Evolutionary conservation across 1,140 invertebrate species (phyloP).

Genomic region (Cydia splendana): DNA sequence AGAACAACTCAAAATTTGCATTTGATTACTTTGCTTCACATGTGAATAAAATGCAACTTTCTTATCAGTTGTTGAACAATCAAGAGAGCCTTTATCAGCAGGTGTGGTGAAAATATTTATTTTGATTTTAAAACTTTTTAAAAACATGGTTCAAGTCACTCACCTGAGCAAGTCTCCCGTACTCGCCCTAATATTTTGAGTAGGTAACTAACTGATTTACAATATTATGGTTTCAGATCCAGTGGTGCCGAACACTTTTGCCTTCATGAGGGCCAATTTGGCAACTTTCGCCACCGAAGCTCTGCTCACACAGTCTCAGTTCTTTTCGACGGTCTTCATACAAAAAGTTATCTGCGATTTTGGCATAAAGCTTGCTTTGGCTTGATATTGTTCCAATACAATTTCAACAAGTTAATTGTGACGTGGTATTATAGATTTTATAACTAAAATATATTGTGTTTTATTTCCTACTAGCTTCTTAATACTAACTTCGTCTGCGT

Average conservation of each 20-base stretch:
- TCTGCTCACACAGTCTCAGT: constrained; percentile 37
- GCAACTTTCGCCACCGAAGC: constrained; percentile 23
- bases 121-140: no score
- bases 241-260: constrained; percentile 20
- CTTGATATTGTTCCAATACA: neutral
- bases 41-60: no score
- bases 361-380: constrained; percentile 34
- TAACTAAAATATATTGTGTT: neutral
- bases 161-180: no score
- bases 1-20: no score
- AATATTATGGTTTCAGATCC: constrained; percentile 39
- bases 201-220: neutral
- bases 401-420: neutral
- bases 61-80: no score
- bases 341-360: constrained; percentile 47
- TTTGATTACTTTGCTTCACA: no score
- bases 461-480: neutral
- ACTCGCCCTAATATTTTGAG: no score
- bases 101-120: no score
- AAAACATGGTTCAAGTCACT: no score
- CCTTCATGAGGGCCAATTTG: constrained; percentile 16
- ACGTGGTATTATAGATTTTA: neutral
- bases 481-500: no score
- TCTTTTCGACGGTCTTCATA: constrained; percentile 37
- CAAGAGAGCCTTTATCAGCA: no score